Evolutionary conservation across 2,113 vertebrate species (phyloP).

Genomic region (Tinamus guttatus): DNA sequence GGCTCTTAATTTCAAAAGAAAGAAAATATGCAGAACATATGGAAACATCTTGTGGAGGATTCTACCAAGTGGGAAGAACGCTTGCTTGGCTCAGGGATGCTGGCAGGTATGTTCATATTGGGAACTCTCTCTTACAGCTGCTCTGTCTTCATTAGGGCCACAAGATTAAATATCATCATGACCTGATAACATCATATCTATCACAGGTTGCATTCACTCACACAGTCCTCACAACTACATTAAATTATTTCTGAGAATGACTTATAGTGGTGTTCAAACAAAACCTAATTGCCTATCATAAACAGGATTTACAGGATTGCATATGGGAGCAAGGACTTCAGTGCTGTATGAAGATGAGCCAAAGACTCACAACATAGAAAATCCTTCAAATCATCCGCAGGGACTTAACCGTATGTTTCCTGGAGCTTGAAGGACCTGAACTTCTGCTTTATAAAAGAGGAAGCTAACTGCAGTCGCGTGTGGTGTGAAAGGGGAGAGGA

Average conservation of each 20-base stretch:
- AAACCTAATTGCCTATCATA: background rate
- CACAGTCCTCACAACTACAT: background rate
- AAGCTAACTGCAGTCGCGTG: background rate
- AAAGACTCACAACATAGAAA: background rate
- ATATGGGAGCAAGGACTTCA: background rate
- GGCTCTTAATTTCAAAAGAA: background rate
- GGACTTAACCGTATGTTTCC: background rate
- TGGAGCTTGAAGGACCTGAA: background rate
- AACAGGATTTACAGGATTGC: background rate
- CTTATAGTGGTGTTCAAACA: background rate
- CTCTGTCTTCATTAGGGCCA: conserved; percentile 20
- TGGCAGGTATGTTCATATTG: background rate
- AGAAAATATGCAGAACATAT: background rate
- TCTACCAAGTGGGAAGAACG: conserved; percentile 15
- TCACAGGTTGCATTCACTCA: background rate
- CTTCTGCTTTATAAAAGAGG: background rate
- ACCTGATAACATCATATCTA: background rate
- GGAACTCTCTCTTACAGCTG: conserved; percentile 1
- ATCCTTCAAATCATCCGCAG: background rate
- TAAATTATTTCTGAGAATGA: background rate
- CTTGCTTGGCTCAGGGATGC: background rate
- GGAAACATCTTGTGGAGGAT: conserved; percentile 37
- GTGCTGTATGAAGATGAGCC: background rate
- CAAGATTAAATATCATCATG: background rate
- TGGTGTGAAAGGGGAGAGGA: background rate